A percentile compares a stretch with the other conserved stretches of the same genome.
phyloP scores from a whole-genome alignment of 2,888 invertebrate species.

The Oxyscelio sp. region DNA sequence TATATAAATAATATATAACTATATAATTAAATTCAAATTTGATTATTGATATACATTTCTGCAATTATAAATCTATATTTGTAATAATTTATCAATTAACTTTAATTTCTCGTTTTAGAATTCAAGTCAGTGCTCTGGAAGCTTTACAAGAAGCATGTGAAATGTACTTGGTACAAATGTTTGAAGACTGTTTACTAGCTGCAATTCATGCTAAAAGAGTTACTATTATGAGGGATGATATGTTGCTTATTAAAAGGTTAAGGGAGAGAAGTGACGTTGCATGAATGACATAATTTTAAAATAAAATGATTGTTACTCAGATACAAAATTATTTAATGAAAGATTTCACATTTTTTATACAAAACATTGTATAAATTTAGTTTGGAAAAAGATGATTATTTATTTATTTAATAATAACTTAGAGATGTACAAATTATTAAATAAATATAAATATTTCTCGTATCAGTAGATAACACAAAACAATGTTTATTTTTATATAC shows the following conservation, averaged over 20 bases:
- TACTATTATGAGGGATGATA: constrained; percentile 89
- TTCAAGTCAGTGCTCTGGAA: too few species aligned
- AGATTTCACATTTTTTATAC: too few species aligned
- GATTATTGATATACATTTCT: too few species aligned
- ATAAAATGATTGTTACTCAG: background rate
- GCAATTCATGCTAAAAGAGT: constrained; percentile 88
- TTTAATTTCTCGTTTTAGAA: too few species aligned
- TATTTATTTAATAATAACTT: constrained; percentile 56
- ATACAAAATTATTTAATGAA: background rate
- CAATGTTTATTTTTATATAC: background rate
- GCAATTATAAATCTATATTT: too few species aligned
- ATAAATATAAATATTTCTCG: constrained; percentile 40
- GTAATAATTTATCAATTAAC: too few species aligned
- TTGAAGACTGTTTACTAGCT: constrained; percentile 89
- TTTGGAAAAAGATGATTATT: constrained; percentile 39
- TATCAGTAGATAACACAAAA: constrained; percentile 2
- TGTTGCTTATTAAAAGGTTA: constrained; percentile 88
- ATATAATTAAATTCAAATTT: too few species aligned
- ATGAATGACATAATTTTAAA: too few species aligned
- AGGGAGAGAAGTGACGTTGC: constrained; percentile 88
- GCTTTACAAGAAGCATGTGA: constrained; percentile 89
- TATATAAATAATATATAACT: too few species aligned
- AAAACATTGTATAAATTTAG: too few species aligned
- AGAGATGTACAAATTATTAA: constrained; percentile 43
- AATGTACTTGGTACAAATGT: constrained; percentile 89